phyloP scores from a whole-genome alignment of 2,113 vertebrate species.

The Nyctibius bracteatus region DNA sequence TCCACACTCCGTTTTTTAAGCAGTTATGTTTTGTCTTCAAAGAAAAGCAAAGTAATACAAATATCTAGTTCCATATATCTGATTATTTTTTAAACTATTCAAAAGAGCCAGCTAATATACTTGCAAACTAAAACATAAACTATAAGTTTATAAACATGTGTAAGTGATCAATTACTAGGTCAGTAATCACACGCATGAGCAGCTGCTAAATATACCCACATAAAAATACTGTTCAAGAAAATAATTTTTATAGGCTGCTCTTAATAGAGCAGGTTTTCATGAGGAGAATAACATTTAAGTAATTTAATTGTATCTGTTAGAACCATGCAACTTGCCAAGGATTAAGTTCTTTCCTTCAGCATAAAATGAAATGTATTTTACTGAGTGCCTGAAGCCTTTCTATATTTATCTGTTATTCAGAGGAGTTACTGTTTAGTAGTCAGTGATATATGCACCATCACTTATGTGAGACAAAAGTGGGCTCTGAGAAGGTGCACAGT shows the following conservation, averaged over 20 bases:
- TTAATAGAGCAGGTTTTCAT: neutral
- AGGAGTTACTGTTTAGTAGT: neutral
- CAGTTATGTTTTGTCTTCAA: neutral
- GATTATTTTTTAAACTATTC: neutral
- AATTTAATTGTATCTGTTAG: conserved; percentile 34
- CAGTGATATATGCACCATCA: neutral
- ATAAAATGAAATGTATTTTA: neutral
- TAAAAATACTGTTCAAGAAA: neutral
- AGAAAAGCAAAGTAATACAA: neutral
- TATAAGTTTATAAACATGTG: neutral
- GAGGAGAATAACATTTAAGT: neutral
- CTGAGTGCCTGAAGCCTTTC: neutral
- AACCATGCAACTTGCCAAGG: neutral
- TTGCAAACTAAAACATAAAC: neutral
- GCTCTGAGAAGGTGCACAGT: neutral
- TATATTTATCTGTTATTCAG: conserved; percentile 18
- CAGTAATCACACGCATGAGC: neutral
- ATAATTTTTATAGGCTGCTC: neutral
- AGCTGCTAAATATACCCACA: neutral
- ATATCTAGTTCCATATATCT: neutral
- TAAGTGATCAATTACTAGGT: neutral
- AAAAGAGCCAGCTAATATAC: neutral
- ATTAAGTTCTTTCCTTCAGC: conserved; percentile 12
- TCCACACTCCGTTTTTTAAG: neutral
- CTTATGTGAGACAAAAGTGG: neutral